Base-by-base conservation (phyloP, 2,888 invertebrate genomes). In the Microctonus hyperodae region DNA sequence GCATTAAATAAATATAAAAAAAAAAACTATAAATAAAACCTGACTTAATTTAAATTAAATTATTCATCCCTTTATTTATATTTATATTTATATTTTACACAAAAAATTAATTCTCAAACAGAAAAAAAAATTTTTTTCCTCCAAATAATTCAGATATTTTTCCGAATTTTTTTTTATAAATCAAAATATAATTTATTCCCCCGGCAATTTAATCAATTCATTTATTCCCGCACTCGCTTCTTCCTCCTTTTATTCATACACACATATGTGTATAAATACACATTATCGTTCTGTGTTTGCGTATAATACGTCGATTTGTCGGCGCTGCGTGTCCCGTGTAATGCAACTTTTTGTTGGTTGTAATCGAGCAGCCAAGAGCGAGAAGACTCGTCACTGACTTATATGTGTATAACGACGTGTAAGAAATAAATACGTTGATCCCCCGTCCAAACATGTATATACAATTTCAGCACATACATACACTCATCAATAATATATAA, bases 281-380 rank as follows among this genome's bases (percentile, higher is more conserved):
- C 33, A 2, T 25, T 16, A 44, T n/a, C 11, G 64, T 58, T 53
- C 5, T 28, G 33, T 55, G 50, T 75, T 74, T n/a, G 73, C 73
- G 80, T 76, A 81, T 81, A 81, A 81, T 82, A 77, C 75, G 74
- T 79, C 81, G 81, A 82, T 82, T 81, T 81, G 80, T 81, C 79
- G 80, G 79, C 81, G 74, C 77, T 75, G 71, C 79, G 78, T 78
- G 81, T 79, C 77, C 73, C 79, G 76, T 81, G 81, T 81, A 80
- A 81, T 79, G 78, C 77, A 73, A 75, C 77, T 81, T 81, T 80
- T 81, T 81, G 78, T 69, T 69, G 75, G 73, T 80, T 81, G 81
- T 81, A 81, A 81, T 81, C 80, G 80, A 75, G 71, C 61, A 53
- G 61, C 61, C 67, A 51, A 55, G 65, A 68, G 64, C 57, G 64